Percentiles rank a stretch among this genome's conserved stretches.
Evolutionary conservation across 2,113 vertebrate genomes (phyloP).

Genomic region (Lanius ludovicianus): DNA sequence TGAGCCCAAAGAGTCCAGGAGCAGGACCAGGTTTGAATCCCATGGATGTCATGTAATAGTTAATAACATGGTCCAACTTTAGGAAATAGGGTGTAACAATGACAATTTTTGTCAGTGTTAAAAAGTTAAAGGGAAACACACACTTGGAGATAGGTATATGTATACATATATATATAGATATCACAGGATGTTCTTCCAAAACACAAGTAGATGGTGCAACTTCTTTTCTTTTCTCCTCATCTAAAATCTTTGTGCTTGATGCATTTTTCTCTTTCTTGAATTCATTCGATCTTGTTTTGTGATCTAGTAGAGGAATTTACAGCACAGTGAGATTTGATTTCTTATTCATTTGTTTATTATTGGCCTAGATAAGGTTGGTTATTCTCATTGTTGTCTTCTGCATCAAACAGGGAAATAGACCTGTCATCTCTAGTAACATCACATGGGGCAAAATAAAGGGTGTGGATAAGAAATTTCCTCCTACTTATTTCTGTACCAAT

Average conservation of each 20-base stretch:
- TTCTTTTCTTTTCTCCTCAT: not conserved
- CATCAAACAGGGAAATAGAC: not conserved
- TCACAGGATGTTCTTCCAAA: not conserved
- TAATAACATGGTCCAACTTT: not conserved
- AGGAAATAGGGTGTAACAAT: not conserved
- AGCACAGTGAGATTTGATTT: not conserved
- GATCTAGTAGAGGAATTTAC: not conserved
- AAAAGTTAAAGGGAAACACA: not conserved
- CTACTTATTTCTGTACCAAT: not conserved
- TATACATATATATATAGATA: not conserved
- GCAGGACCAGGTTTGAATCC: not conserved
- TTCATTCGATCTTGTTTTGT: not conserved
- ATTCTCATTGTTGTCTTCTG: not conserved
- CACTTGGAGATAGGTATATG: too few relatives aligned
- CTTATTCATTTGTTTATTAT: not conserved
- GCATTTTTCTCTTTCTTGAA: not conserved
- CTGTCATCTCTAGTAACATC: constrained; percentile 6
- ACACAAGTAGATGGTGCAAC: not conserved
- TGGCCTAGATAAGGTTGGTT: not conserved
- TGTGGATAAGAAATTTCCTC: not conserved
- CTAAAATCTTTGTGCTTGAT: not conserved
- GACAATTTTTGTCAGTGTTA: not conserved
- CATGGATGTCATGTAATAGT: accelerated
- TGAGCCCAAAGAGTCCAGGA: not conserved
- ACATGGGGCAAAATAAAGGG: not conserved